A percentile compares a stretch with the other conserved stretches of the same genome.
Conservation (phyloP, 2,113 vertebrate genomes). For the Potamarius usumacintae region DNA sequence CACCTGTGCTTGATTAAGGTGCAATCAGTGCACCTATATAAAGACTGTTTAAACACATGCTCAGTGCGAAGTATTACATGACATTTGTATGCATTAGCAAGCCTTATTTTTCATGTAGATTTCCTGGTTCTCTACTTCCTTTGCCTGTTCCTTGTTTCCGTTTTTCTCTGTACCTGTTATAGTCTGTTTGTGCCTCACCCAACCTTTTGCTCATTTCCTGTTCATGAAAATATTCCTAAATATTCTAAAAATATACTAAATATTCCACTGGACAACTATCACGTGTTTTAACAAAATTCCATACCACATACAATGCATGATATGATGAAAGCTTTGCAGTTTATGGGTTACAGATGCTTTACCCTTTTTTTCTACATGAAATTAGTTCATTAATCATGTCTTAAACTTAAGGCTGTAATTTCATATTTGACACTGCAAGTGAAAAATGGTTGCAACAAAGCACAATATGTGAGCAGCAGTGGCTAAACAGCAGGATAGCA, state of each 20-base stretch:
- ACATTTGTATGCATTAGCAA: no score
- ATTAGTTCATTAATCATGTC: neutral
- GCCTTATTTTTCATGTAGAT: no score
- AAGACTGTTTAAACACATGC: no score
- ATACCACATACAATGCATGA: neutral
- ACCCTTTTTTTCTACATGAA: neutral
- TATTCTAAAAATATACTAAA: neutral
- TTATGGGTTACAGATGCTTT: neutral
- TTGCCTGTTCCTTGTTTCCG: no score
- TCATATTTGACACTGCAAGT: neutral
- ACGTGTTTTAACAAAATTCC: neutral
- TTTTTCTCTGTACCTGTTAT: no score
- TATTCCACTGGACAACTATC: neutral
- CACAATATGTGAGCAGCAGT: neutral
- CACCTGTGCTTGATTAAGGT: no score
- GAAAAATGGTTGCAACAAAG: constrained; percentile 19
- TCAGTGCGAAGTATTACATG: no score
- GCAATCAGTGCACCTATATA: no score
- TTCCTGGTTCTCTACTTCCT: no score
- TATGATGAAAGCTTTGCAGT: neutral
- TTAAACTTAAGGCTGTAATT: neutral
- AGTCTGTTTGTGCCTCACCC: no score
- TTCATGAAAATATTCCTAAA: no score
- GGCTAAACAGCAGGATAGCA: constrained; percentile 1
- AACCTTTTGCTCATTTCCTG: no score